Percentiles rank a stretch among this genome's conserved stretches.
Conservation (phyloP, 2,113 vertebrate species). For the Riparia riparia region DNA sequence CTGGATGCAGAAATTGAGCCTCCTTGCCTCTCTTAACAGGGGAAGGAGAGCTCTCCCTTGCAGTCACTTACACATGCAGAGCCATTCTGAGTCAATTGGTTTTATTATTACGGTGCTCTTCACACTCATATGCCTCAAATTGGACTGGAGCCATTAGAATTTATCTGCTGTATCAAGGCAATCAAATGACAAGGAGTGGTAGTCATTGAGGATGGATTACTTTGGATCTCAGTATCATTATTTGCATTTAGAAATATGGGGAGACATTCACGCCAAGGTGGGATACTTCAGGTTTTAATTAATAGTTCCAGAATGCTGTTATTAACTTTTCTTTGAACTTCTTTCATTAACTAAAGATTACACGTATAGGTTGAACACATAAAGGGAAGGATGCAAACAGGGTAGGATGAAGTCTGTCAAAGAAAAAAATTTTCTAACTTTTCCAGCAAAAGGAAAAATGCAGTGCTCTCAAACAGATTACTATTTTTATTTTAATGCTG, state of each 20-base stretch:
- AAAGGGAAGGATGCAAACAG: background rate
- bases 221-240: background rate
- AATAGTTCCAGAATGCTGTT: background rate
- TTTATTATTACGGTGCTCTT: slow-evolving; percentile 60
- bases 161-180: slow-evolving; percentile 43
- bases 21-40: background rate
- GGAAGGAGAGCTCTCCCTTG: background rate
- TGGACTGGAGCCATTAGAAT: slow-evolving; percentile 33
- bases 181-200: slow-evolving; percentile 37
- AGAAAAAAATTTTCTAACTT: background rate
- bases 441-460: background rate
- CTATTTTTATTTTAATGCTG: background rate
- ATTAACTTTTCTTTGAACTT: slow-evolving; percentile 28
- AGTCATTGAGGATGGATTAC: slow-evolving; percentile 53
- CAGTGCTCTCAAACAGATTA: fast-evolving
- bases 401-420: background rate
- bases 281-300: slow-evolving; percentile 30
- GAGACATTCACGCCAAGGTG: background rate
- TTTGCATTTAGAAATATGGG: slow-evolving; percentile 16
- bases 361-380: background rate
- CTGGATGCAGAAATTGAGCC: background rate
- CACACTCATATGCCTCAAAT: slow-evolving; percentile 49
- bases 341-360: background rate
- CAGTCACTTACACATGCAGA: slow-evolving; percentile 1
- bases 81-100: slow-evolving; percentile 19